Percentiles rank a stretch among this genome's conserved stretches.
Evolutionary conservation across 2,797 vertebrate species (phyloP).

Genomic region (Notamacropus eugenii): DNA sequence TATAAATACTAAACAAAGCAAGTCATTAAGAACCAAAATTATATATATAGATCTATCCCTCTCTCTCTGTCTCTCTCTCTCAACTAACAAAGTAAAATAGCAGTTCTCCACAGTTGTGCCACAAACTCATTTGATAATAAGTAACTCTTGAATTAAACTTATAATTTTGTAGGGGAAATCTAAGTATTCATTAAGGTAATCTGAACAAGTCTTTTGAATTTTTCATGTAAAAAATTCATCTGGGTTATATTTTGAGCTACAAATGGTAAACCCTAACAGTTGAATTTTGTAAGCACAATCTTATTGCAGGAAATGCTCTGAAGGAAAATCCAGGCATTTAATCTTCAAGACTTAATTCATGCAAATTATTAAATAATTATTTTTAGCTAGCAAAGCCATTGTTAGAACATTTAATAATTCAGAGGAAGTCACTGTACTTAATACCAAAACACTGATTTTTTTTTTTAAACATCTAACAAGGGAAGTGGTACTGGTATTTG

Average conservation of each 20-base stretch:
- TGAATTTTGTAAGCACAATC: not conserved
- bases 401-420: slow-evolving; percentile 19
- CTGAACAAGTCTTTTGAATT: slow-evolving; percentile 14
- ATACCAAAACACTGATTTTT: slow-evolving; percentile 8
- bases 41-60: not conserved
- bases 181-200: not conserved
- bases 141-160: not conserved
- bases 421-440: not conserved
- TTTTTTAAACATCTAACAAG: not conserved
- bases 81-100: not conserved
- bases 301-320: not conserved
- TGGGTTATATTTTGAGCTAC: slow-evolving; percentile 10
- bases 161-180: not conserved
- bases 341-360: slow-evolving; percentile 1
- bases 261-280: not conserved
- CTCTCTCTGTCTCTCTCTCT: not conserved
- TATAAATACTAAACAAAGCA: slow-evolving; percentile 6
- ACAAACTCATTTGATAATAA: not conserved
- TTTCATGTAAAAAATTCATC: not conserved
- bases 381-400: slow-evolving; percentile 10
- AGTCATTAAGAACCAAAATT: not conserved
- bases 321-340: slow-evolving; percentile 12
- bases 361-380: not conserved
- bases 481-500: slow-evolving; percentile 6
- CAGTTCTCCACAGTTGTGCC: not conserved